Conservation (phyloP, 2,113 vertebrate genomes). For the Ageneiosus marmoratus region DNA sequence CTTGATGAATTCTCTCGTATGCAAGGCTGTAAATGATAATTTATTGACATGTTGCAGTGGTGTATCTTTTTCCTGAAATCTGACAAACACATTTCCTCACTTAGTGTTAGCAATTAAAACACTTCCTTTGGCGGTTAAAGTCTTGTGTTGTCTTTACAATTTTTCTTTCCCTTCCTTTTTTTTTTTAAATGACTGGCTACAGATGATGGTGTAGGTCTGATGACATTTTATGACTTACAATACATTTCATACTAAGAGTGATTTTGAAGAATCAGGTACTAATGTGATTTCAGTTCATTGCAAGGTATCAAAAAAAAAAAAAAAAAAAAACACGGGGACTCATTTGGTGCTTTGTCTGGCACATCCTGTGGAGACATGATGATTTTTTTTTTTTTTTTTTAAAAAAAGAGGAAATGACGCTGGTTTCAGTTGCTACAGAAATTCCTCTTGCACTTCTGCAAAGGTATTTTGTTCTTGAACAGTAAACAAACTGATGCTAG, state of each 20-base stretch:
- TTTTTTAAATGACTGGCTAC: no score
- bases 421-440: slow-evolving; percentile 16
- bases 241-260: not conserved
- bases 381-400: no score
- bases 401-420: slow-evolving; percentile 1
- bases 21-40: slow-evolving; percentile 54
- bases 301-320: no score
- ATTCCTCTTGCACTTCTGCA: not conserved
- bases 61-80: slow-evolving; percentile 17
- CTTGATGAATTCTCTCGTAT: not conserved
- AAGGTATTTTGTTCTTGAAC: not conserved
- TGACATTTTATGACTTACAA: not conserved
- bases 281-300: not conserved
- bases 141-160: not conserved
- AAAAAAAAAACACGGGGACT: no score
- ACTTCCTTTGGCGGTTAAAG: slow-evolving; percentile 6
- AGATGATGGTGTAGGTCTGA: not conserved
- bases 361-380: not conserved
- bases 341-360: not conserved
- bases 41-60: slow-evolving; percentile 55
- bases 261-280: not conserved
- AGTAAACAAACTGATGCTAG: not conserved
- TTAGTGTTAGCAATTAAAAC: slow-evolving; percentile 49
- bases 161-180: no score
- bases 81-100: slow-evolving; percentile 29